Percentiles rank a stretch among this genome's conserved stretches.
These are phyloP conservation scores for Trachelus stipa DNA, from an alignment of 2,888 invertebrate species.

Conservation along the genomic window DNA sequence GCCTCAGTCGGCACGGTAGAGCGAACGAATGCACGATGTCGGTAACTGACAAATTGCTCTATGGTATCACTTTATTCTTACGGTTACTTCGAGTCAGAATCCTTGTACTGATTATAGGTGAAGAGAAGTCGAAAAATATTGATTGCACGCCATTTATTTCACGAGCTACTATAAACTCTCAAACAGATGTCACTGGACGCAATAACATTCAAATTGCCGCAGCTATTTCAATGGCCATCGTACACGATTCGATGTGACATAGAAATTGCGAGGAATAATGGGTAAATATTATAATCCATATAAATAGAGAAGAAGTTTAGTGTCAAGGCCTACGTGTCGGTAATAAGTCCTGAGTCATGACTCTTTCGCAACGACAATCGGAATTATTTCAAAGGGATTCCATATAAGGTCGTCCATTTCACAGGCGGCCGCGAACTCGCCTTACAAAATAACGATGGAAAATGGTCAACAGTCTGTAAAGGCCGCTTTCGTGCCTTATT, in stretches of 20 bases:
- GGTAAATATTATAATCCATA: not conserved
- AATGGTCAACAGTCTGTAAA: not conserved
- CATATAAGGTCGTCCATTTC: conserved; percentile 16
- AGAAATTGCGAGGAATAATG: not conserved
- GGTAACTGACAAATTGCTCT: not conserved
- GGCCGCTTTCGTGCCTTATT: not conserved
- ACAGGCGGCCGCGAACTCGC: conserved; percentile 3
- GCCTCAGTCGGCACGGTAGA: not conserved
- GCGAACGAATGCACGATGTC: not conserved
- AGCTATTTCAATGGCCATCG: not conserved
- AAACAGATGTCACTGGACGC: not conserved
- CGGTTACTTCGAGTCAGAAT: not conserved
- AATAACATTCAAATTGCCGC: not conserved
- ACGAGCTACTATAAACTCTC: not conserved
- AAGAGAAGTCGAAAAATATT: not conserved
- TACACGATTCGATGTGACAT: not conserved
- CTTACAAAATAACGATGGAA: not conserved
- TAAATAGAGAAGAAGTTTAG: conserved; percentile 32
- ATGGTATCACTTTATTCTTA: not conserved
- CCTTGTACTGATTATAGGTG: not conserved
- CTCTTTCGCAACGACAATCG: conserved; percentile 21
- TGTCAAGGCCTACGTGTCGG: conserved; percentile 39
- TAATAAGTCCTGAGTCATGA: conserved; percentile 31
- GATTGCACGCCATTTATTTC: not conserved
- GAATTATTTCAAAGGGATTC: conserved; percentile 19